phyloP scores from a whole-genome alignment of 2,113 vertebrate genomes.

The Tylochromis polylepis region DNA sequence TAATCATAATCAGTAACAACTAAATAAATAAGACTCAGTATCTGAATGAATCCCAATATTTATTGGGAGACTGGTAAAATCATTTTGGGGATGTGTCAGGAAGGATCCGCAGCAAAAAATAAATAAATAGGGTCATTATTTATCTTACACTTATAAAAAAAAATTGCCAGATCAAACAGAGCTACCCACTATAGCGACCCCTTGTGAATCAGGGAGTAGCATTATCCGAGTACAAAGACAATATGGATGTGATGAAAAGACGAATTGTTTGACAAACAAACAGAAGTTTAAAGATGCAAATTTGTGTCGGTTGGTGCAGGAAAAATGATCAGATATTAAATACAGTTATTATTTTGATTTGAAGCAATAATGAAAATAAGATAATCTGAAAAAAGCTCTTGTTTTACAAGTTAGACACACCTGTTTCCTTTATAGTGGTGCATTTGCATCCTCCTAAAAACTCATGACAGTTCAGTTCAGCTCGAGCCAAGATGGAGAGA shows the following conservation, averaged over 20 bases:
- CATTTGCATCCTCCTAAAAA: background rate
- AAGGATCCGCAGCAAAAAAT: background rate
- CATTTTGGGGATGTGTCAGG: accelerated
- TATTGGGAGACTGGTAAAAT: background rate
- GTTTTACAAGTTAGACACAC: background rate
- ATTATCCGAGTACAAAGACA: background rate
- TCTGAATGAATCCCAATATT: background rate
- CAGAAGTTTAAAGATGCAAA: background rate
- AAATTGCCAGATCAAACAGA: background rate
- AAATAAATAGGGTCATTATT: too few species aligned
- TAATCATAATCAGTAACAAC: background rate
- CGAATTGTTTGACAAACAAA: accelerated
- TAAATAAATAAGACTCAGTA: background rate
- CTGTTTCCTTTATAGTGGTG: background rate
- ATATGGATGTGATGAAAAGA: background rate
- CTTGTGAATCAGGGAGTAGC: background rate
- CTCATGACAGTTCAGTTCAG: background rate
- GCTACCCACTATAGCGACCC: background rate
- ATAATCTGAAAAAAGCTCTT: background rate
- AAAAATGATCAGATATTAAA: accelerated
- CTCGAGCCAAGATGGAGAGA: background rate
- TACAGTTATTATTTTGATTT: background rate
- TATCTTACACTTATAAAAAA: too few species aligned
- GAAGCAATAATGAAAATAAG: background rate
- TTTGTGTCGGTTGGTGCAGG: background rate